Conservation (phyloP, 2,888 invertebrate species). For the Bombylius major region DNA sequence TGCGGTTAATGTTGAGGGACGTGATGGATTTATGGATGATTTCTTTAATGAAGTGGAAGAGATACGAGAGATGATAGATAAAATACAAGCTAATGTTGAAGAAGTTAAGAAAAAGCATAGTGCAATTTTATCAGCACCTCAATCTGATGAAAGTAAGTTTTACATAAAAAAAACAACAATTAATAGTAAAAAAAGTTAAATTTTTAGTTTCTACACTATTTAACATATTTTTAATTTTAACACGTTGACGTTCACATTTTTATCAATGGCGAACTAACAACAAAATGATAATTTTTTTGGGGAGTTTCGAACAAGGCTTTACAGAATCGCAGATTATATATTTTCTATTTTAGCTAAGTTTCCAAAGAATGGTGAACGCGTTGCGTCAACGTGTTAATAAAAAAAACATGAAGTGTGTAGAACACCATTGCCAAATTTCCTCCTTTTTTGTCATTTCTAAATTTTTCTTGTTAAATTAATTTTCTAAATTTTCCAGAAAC, state of each 20-base stretch:
- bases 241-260: too few relatives aligned
- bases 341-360: too few relatives aligned
- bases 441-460: too few relatives aligned
- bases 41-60: conserved; percentile 99
- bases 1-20: conserved; percentile 86
- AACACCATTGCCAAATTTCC: neutral
- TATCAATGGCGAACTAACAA: too few relatives aligned
- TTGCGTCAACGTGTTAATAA: too few relatives aligned
- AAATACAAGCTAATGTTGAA: conserved; percentile 98
- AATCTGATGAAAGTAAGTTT: conserved; percentile 96
- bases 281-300: too few relatives aligned
- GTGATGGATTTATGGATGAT: conserved; percentile 96
- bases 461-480: too few relatives aligned
- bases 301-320: too few relatives aligned
- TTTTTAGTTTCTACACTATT: conserved; percentile 2
- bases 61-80: conserved; percentile 99
- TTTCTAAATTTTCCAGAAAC: conserved; percentile 56
- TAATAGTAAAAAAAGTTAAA: neutral
- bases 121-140: conserved; percentile 95
- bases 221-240: neutral
- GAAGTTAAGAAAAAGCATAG: conserved; percentile 99
- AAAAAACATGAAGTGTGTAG: too few relatives aligned
- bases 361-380: too few relatives aligned
- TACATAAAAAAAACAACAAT: neutral
- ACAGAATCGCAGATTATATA: too few relatives aligned